Conservation (phyloP, 2,797 vertebrate species). For the Bradypodion pumilum region DNA sequence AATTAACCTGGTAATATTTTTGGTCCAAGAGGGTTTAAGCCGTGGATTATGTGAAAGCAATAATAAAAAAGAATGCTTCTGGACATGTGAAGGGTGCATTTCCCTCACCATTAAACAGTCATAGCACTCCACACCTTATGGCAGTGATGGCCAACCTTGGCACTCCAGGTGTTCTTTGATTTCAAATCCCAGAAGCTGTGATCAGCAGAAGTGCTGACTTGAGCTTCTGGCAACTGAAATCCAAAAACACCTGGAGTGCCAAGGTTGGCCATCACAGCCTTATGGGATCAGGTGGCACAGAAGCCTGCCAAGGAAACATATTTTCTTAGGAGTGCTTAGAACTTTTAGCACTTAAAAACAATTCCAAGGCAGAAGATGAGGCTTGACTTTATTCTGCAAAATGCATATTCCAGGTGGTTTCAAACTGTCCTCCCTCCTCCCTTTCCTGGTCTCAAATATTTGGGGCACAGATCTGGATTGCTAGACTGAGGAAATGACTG, state of each 20-base stretch:
- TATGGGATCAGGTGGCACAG: neutral
- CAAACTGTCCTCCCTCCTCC: too few species aligned
- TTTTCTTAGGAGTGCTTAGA: neutral
- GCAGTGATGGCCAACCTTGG: too few species aligned
- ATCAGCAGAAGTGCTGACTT: too few species aligned
- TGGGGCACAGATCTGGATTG: neutral
- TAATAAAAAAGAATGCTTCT: neutral
- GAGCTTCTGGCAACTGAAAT: too few species aligned
- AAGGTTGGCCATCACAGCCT: too few species aligned
- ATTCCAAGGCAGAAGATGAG: neutral
- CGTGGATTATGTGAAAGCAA: constrained; percentile 1
- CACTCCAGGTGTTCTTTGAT: too few species aligned
- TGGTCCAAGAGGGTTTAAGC: neutral
- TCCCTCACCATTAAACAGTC: neutral
- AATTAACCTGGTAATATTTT: neutral
- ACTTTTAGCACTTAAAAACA: neutral
- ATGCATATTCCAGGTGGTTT: neutral
- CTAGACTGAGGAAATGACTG: neutral
- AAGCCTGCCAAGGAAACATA: neutral
- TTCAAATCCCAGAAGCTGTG: too few species aligned
- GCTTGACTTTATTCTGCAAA: constrained; percentile 23
- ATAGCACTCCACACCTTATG: neutral
- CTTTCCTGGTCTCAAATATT: neutral
- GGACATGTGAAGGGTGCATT: constrained; percentile 3
- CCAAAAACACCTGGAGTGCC: too few species aligned